Evolutionary conservation across 92 coral and sea anemone species (phyloP).

Genomic region (Plumapathes pennacea): DNA sequence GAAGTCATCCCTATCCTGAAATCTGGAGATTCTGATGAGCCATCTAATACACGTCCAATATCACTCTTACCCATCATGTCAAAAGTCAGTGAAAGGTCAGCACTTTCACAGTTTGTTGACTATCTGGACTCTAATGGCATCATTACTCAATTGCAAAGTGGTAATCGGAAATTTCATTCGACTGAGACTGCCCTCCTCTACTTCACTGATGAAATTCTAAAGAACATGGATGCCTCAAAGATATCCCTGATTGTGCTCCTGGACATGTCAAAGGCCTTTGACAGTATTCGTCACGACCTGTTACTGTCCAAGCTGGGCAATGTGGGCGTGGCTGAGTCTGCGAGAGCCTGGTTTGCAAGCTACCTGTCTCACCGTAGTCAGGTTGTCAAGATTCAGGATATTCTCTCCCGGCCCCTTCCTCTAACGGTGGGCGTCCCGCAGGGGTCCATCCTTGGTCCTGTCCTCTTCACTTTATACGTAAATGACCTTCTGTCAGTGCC

Average conservation of each 20-base stretch:
- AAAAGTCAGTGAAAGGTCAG: conserved; percentile 25
- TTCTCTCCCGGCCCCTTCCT: conserved; percentile 13
- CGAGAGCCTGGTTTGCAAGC: conserved; percentile 6
- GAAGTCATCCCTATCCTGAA: conserved; percentile 43
- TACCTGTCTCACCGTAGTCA: conserved; percentile 1
- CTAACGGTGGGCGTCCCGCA: conserved; percentile 31
- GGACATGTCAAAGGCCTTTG: conserved; percentile 59
- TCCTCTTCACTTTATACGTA: conserved; percentile 27
- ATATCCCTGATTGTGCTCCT: conserved; percentile 24
- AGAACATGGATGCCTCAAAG: conserved; percentile 41
- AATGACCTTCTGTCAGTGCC: conserved; percentile 37
- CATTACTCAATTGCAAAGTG: conserved; percentile 28
- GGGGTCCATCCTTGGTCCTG: conserved; percentile 35
- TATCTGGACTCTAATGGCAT: conserved; percentile 15
- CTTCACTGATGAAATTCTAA: conserved; percentile 42
- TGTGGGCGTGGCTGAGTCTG: conserved; percentile 14
- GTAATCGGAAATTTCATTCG: conserved; percentile 39
- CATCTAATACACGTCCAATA: conserved; percentile 43
- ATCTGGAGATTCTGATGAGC: conserved; percentile 46
- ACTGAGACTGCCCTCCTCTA: conserved; percentile 42
- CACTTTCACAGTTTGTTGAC: conserved; percentile 9
- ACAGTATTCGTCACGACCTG: conserved; percentile 36
- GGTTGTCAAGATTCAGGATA: conserved; percentile 9
- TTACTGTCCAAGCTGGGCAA: conserved; percentile 15
- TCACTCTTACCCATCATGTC: conserved; percentile 32